A percentile compares a stretch with the other conserved stretches of the same genome.
phyloP scores from a whole-genome alignment of 2,888 invertebrate species.

The Pyralis farinalis region DNA sequence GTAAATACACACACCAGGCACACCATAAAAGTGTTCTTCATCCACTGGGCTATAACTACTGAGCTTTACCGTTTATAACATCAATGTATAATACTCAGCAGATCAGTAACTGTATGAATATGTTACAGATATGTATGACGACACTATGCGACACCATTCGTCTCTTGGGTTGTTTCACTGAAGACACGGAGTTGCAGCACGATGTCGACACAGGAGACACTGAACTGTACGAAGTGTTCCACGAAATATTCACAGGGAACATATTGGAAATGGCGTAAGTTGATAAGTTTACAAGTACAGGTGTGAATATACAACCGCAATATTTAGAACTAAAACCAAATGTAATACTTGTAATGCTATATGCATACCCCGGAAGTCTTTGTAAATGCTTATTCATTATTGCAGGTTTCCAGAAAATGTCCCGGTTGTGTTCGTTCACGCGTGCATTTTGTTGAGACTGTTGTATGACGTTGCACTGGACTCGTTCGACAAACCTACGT shows the following conservation, averaged over 20 bases:
- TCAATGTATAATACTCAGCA: too few species aligned
- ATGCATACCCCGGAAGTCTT: too few species aligned
- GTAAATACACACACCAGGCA: too few species aligned
- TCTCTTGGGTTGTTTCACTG: conserved; percentile 93
- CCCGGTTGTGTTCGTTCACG: conserved; percentile 89
- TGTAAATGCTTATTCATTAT: too few species aligned
- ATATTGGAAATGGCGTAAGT: conserved; percentile 85
- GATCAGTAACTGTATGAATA: background rate
- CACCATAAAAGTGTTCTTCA: too few species aligned
- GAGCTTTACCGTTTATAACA: too few species aligned
- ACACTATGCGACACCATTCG: conserved; percentile 96
- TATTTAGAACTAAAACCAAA: too few species aligned
- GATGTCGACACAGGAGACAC: conserved; percentile 64
- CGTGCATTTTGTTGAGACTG: conserved; percentile 91
- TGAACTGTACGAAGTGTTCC: conserved; percentile 80
- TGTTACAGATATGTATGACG: conserved; percentile 91
- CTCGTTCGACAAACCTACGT: conserved; percentile 93
- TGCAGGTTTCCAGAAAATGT: conserved; percentile 86
- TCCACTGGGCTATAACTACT: too few species aligned
- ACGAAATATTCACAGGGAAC: conserved; percentile 89
- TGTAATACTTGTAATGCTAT: too few species aligned
- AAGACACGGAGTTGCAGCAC: conserved; percentile 65
- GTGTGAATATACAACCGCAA: too few species aligned
- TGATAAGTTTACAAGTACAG: too few species aligned
- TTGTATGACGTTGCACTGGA: conserved; percentile 98